phyloP scores from a whole-genome alignment of 2,113 vertebrate genomes.

The Syngnathus scovelli region DNA sequence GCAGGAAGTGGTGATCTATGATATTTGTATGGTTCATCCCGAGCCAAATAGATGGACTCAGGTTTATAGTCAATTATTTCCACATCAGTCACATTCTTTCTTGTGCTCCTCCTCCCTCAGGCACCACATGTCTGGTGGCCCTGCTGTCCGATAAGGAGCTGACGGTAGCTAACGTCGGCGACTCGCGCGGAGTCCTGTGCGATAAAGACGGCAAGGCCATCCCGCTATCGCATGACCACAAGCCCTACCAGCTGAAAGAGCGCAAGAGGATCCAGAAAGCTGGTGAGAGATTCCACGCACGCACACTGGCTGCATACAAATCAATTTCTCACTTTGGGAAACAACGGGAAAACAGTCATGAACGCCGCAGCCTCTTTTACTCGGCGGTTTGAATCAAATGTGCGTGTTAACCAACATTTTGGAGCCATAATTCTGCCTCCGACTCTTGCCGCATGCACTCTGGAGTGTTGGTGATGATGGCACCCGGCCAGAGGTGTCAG shows the following conservation, averaged over 20 bases:
- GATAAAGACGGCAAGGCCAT: slow-evolving; percentile 95
- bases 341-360: slow-evolving; percentile 20
- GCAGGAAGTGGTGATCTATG: neutral
- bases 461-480: slow-evolving; percentile 18
- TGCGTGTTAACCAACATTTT: slow-evolving; percentile 39
- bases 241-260: slow-evolving; percentile 96
- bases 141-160: slow-evolving; percentile 91
- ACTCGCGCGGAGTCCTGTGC: slow-evolving; percentile 90
- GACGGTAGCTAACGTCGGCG: slow-evolving; percentile 93
- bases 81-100: neutral
- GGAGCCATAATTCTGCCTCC: slow-evolving; percentile 25
- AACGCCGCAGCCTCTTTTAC: slow-evolving; percentile 22
- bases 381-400: slow-evolving; percentile 26
- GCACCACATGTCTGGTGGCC: slow-evolving; percentile 93
- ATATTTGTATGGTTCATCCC: neutral
- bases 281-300: slow-evolving; percentile 67
- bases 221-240: slow-evolving; percentile 95
- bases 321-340: neutral
- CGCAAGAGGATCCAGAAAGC: slow-evolving; percentile 97
- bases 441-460: slow-evolving; percentile 25
- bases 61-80: neutral
- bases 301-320: neutral
- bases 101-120: slow-evolving; percentile 58
- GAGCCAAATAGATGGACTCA: neutral
- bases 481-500: slow-evolving; percentile 26